Base-by-base conservation (phyloP, 2,888 invertebrate genomes). In the Pterostichus niger region DNA sequence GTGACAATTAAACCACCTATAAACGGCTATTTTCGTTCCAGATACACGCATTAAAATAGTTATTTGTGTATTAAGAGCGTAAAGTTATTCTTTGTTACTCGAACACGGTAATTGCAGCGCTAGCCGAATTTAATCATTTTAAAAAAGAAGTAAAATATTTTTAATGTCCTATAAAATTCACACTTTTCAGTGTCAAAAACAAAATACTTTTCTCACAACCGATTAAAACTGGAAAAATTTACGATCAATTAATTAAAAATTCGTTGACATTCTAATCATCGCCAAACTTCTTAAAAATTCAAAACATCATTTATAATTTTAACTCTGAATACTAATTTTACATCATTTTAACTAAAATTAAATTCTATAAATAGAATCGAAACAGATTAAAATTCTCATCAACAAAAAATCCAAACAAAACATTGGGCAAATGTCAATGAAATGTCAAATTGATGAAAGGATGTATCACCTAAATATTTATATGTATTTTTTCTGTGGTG, bases 401-500 rank as follows among this genome's bases (percentile, higher is more conserved):
- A 40, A 33, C 64, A 64, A 64, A 64, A 61, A 61, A 64, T 11
- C 13, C 10, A n/a, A 71, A 71, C 40, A 40, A 71, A 64, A 64
- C 40, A 15, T 15, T 40, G 68, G 9, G 35, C 15, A 68, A 71
- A 68, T 68, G 68, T 68, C 68, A 68, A 68, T 40, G 40, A 68
- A 71, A 71, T 71, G 68, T 71, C 68, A 71, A 10, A 15, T 40
- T 76, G 54, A 33, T 33, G 40, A 76, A 35, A 76, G 76, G 76
- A 76, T 56, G 54, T 76, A 9, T n/a, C 13, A 54, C 11, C 33
- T 76, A 76, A 76, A 76, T 76, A 76, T 76, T 76, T 76, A 76
- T 52, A 40, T 56, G 35, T 35, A 13, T 33, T 64, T 64, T 64
- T 64, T 64, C 24, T 59, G 31, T 59, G 31, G 11, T 11, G 49